Evolutionary conservation across 2,113 vertebrate species (phyloP), one percentile per base, ranked within the genome.

Genomic region (Pseudolaguvia tuberculata): DNA sequence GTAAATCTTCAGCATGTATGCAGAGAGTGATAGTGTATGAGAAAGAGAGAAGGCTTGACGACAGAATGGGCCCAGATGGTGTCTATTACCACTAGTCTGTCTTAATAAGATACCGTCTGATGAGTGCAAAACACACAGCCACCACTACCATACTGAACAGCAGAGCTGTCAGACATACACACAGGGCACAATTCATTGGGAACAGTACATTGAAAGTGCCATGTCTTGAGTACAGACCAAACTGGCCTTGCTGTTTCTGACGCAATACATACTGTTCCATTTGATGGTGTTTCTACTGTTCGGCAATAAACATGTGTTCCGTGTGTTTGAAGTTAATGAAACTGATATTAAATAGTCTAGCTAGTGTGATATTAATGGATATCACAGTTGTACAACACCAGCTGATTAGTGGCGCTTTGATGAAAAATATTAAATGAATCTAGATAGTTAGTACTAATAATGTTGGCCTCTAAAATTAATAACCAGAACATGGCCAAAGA

Each of bases 11-110:
- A 42, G 39, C 48, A 50, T 15, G 13, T 18, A 31, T 50, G 51
- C 17, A 81, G 51, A 70, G 27, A 59, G 18, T 1, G 39, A 59
- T 27, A 23, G 39, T 25, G 31, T 5, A 35, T 3, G 14, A 18
- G 21, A 12, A 13, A 25, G 48, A 20, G 17, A 42, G 62, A 14
- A 4, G 47, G 52, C 39, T 48, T 57, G 14, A 59, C 18, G 21
- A 75, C 83, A 77, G 82, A 78, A 83, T 75, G 82, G 73, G 79
- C 78, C 86, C 88, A 89, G 89, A 89, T 88, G 88, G 88, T 14
- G 70, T 83, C 85, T 81, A 87, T 88, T 85, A 88, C 83, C 84
- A 81, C 81, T 59, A 14, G 76, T 78, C 83, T 70, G 68, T 61
- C 68, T 72, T 71, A 31, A 84, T 87, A 85, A 87, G 83, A 82